Conservation (phyloP, 1,140 invertebrate species). For the Dendrolimus punctatus region DNA sequence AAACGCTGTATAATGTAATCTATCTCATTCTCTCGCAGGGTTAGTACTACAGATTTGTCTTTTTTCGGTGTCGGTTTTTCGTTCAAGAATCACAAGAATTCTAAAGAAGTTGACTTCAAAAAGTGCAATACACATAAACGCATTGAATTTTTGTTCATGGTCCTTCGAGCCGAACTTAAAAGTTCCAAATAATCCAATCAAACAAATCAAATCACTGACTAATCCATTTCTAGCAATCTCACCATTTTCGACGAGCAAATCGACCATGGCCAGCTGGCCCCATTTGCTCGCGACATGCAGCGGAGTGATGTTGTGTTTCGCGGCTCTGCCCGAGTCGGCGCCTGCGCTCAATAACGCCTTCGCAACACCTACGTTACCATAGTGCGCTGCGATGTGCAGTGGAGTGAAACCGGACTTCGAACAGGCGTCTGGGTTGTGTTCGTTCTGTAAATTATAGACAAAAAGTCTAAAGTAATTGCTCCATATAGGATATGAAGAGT, state of each 20-base stretch:
- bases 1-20: too few relatives aligned
- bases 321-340: conserved; percentile 96
- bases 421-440: conserved; percentile 95
- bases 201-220: background rate
- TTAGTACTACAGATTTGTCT: too few relatives aligned
- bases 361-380: conserved; percentile 97
- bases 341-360: conserved; percentile 90
- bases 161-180: too few relatives aligned
- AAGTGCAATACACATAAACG: too few relatives aligned
- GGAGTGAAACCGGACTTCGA: conserved; percentile 99
- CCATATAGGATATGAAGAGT: too few relatives aligned
- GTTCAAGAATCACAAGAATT: too few relatives aligned
- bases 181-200: too few relatives aligned
- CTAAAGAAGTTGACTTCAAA: too few relatives aligned
- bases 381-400: conserved; percentile 98
- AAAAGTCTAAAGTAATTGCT: background rate
- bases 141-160: too few relatives aligned
- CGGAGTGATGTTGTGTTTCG: conserved; percentile 95
- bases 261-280: conserved; percentile 95
- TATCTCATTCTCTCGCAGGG: too few relatives aligned
- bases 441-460: conserved; percentile 75
- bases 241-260: conserved; percentile 73
- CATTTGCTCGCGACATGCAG: conserved; percentile 97
- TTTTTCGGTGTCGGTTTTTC: too few relatives aligned
- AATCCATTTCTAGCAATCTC: conserved; percentile 4